A percentile compares a stretch with the other conserved stretches of the same genome.
Evolutionary conservation across 2,797 vertebrate genomes (phyloP).

Genomic region (Hipposideros larvatus): DNA sequence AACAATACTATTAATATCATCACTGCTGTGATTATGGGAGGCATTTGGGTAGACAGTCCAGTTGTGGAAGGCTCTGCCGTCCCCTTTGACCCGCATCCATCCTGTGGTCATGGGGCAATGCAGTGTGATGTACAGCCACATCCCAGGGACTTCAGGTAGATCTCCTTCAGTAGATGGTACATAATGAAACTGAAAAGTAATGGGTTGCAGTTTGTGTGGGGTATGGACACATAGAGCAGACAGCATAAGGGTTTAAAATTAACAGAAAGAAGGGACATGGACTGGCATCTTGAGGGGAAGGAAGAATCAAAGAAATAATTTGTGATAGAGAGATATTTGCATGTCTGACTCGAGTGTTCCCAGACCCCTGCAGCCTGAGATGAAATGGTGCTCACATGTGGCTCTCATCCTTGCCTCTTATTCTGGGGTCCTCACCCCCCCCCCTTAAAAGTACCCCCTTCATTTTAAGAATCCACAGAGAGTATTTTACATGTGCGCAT

Average conservation of each 20-base stretch:
- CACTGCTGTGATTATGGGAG: background rate
- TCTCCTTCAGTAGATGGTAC: background rate
- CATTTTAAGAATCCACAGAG: background rate
- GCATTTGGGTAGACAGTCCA: background rate
- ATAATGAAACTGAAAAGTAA: background rate
- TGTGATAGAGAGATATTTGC: background rate
- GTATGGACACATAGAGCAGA: slow-evolving; percentile 28
- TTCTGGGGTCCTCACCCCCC: background rate
- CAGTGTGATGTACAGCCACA: background rate
- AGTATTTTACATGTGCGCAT: background rate
- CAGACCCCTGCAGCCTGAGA: background rate
- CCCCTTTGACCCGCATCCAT: background rate
- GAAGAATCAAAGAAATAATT: background rate
- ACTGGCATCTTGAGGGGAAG: background rate
- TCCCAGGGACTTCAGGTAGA: background rate
- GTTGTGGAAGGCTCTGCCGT: background rate
- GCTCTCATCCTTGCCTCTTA: background rate
- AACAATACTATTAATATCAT: background rate
- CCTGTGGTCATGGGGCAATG: background rate
- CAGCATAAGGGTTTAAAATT: background rate
- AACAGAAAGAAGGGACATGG: slow-evolving; percentile 36
- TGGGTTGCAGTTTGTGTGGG: background rate
- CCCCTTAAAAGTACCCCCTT: background rate
- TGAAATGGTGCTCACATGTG: background rate
- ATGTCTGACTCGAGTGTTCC: background rate